These are phyloP conservation scores for Musca vetustissima DNA, from an alignment of 1,140 invertebrate species.

Conservation along the genomic window DNA sequence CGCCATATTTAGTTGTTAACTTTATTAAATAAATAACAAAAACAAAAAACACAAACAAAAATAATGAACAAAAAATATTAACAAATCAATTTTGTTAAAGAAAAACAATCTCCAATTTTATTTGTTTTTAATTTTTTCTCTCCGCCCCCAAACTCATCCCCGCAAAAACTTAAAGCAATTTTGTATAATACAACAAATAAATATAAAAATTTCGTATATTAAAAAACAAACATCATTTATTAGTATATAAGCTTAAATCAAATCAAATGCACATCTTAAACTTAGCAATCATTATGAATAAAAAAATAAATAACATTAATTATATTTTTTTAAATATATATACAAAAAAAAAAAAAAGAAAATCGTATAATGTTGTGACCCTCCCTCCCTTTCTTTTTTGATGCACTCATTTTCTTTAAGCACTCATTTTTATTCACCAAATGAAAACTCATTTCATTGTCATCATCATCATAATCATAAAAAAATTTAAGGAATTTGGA, in stretches of 20 bases:
- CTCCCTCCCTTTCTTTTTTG: too few relatives aligned
- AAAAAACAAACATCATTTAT: neutral
- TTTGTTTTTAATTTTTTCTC: neutral
- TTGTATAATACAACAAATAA: neutral
- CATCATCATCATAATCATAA: too few relatives aligned
- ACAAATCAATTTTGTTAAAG: neutral
- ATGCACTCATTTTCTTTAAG: too few relatives aligned
- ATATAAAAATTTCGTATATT: too few relatives aligned
- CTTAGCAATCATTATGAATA: constrained; percentile 3
- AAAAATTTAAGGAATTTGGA: too few relatives aligned
- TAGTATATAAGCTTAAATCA: too few relatives aligned
- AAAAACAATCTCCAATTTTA: neutral
- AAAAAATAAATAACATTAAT: constrained; percentile 27
- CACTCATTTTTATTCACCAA: too few relatives aligned
- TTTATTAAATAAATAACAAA: neutral
- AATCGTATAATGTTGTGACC: too few relatives aligned
- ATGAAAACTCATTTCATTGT: too few relatives aligned
- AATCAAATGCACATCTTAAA: too few relatives aligned
- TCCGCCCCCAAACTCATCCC: too few relatives aligned
- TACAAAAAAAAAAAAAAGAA: too few relatives aligned
- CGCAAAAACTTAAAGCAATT: neutral
- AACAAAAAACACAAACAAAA: neutral
- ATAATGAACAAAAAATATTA: neutral
- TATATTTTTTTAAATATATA: constrained; percentile 3
- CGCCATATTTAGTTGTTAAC: constrained; percentile 54